Percentiles rank a stretch among this genome's conserved stretches.
These are phyloP conservation scores for Scomberomorus guttatus DNA, from an alignment of 2,797 vertebrate species.

Conservation along the genomic window DNA sequence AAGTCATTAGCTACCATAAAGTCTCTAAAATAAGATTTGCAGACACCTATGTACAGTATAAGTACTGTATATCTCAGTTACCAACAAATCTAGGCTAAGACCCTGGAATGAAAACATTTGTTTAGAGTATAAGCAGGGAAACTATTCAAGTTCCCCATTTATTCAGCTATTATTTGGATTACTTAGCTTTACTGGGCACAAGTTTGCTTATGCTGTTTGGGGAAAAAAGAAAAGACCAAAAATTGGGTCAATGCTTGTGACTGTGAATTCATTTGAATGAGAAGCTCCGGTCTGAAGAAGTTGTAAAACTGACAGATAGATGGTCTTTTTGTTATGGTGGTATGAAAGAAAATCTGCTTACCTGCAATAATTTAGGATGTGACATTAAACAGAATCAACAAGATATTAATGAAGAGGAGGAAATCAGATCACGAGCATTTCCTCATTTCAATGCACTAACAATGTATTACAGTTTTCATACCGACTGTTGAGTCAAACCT, in stretches of 20 bases:
- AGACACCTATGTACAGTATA: not conserved
- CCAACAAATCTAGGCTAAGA: slow-evolving; percentile 17
- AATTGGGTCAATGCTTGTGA: not conserved
- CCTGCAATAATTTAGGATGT: not conserved
- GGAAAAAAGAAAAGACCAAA: slow-evolving; percentile 13
- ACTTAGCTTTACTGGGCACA: not conserved
- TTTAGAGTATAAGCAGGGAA: not conserved
- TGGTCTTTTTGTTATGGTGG: not conserved
- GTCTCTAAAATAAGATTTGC: slow-evolving; percentile 24
- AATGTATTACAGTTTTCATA: not conserved
- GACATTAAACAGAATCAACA: not conserved
- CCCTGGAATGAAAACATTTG: slow-evolving; percentile 3
- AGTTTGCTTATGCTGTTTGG: not conserved
- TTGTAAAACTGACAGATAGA: not conserved
- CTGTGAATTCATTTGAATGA: not conserved
- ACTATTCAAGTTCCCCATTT: slow-evolving; percentile 7
- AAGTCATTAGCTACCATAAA: not conserved
- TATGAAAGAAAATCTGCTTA: not conserved
- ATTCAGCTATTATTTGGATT: slow-evolving; percentile 10
- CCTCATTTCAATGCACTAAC: not conserved
- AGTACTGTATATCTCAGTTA: not conserved
- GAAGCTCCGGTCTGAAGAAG: not conserved
- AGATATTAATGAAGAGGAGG: not conserved
- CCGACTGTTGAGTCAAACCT: not conserved
- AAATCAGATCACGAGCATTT: not conserved